A percentile compares a stretch with the other conserved stretches of the same genome.
Conservation (phyloP, 2,888 invertebrate species). For the Lymantria monacha region DNA sequence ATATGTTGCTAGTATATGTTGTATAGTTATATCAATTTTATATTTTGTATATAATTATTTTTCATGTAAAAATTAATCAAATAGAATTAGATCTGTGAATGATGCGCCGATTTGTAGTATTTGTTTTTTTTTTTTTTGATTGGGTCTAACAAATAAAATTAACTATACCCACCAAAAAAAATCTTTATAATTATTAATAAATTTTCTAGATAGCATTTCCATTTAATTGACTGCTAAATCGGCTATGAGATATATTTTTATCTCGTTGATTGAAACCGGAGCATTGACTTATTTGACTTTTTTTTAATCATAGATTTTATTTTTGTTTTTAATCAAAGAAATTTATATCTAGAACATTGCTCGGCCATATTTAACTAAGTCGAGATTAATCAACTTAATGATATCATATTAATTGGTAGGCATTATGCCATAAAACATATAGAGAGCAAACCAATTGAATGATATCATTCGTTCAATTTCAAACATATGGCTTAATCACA, state of each 20-base stretch:
- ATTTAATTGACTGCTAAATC: conserved; percentile 28
- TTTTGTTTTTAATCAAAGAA: not conserved
- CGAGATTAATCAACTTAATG: conserved; percentile 1
- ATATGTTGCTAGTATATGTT: conserved; percentile 56
- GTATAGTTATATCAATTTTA: conserved; percentile 75
- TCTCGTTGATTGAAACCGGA: conserved; percentile 23
- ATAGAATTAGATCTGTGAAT: conserved; percentile 70
- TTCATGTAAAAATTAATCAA: conserved; percentile 75
- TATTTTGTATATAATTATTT: conserved; percentile 77
- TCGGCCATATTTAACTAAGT: conserved; percentile 1
- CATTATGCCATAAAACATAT: conserved; percentile 21
- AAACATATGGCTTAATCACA: conserved; percentile 19
- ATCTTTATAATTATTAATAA: conserved; percentile 39
- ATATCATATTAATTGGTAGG: conserved; percentile 7
- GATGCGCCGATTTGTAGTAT: conserved; percentile 36
- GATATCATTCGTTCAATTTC: not conserved
- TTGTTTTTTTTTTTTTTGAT: conserved; percentile 22
- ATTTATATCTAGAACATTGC: not conserved
- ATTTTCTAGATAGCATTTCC: conserved; percentile 32
- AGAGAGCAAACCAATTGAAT: conserved; percentile 7
- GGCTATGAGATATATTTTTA: conserved; percentile 39
- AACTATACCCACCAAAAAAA: conserved; percentile 52
- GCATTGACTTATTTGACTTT: conserved; percentile 16
- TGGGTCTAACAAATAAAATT: conserved; percentile 40
- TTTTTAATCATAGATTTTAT: not conserved